Evolutionary conservation across 2,113 vertebrate genomes (phyloP).

Genomic region (Semicossyphus pulcher): DNA sequence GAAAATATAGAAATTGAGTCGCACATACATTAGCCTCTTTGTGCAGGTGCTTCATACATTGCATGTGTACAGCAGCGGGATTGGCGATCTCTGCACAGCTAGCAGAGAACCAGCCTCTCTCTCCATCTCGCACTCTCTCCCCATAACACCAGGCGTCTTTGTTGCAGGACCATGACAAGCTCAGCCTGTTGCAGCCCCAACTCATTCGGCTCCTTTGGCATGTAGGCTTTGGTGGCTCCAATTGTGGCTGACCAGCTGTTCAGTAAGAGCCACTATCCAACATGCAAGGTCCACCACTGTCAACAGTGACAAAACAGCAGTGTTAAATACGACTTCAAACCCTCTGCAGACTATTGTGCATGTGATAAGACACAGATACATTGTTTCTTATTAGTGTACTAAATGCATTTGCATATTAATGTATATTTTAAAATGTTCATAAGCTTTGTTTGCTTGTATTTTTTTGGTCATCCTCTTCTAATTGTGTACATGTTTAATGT

Average conservation of each 20-base stretch:
- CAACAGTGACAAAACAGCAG: slow-evolving; percentile 19
- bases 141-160: slow-evolving; percentile 89
- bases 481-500: no score
- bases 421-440: no score
- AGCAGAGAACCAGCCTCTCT: slow-evolving; percentile 93
- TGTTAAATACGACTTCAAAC: neutral
- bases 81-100: slow-evolving; percentile 89
- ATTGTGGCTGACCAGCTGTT: slow-evolving; percentile 88
- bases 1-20: neutral
- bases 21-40: slow-evolving; percentile 91
- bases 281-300: slow-evolving; percentile 90
- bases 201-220: slow-evolving; percentile 91
- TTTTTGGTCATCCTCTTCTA: no score
- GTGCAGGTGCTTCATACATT: slow-evolving; percentile 91
- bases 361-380: no score
- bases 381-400: neutral
- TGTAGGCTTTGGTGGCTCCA: slow-evolving; percentile 89
- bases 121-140: slow-evolving; percentile 90
- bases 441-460: no score
- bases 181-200: slow-evolving; percentile 91
- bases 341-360: neutral
- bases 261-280: slow-evolving; percentile 88
- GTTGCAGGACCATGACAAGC: slow-evolving; percentile 87
- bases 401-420: no score
- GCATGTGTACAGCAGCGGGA: slow-evolving; percentile 84